Base-by-base conservation (phyloP, 2,797 vertebrate species). In the Myotis planiceps region DNA sequence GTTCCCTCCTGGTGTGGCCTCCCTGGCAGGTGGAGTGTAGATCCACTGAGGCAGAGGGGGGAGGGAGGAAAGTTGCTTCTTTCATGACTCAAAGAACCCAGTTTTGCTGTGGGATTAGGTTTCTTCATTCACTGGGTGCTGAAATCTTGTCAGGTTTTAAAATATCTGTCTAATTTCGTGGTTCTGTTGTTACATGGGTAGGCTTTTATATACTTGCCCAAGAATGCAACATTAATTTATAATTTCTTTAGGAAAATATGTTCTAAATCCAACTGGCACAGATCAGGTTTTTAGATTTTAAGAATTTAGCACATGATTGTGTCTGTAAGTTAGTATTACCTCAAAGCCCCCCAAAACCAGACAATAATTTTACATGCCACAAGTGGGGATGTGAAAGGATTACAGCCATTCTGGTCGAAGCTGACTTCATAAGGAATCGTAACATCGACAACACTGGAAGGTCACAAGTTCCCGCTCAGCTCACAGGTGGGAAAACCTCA, bases 221-320 rank as follows among this genome's bases (percentile, higher is more conserved):
- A 23, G 34, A 90, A 45, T 39, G 34, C 23, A 49, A 1, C 88
- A 18, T 1, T 32, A 19, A 37, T 55, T 25, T 80, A 25, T 90
- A 9, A 66, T 86, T 83, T 82, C 69, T 80, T 91, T 68, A 78
- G 53, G 78, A 91, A 68, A 82, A 29, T n/a, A n/a, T 2, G 47
- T 87, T 69, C 75, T 83, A 19, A 58, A 18, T 72, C 68, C 37
- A 58, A 13, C 34, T 12, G 42, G 71, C 53, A 85, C 53, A 85
- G 76, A 47, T n/a, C 45, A 47, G 34, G 51, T 34, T 32, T 86
- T 39, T 81, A 63, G 34, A 9, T 66, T 84, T 76, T 39, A 66
- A 89, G 63, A 76, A 88, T 51, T 75, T 66, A 75, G 53, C 32
- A 15, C 32, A 47, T 14, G 5, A 32, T 92, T 74, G 45, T 53